Base-by-base conservation (phyloP, 1,140 invertebrate genomes). In the Dreissena polymorpha region DNA sequence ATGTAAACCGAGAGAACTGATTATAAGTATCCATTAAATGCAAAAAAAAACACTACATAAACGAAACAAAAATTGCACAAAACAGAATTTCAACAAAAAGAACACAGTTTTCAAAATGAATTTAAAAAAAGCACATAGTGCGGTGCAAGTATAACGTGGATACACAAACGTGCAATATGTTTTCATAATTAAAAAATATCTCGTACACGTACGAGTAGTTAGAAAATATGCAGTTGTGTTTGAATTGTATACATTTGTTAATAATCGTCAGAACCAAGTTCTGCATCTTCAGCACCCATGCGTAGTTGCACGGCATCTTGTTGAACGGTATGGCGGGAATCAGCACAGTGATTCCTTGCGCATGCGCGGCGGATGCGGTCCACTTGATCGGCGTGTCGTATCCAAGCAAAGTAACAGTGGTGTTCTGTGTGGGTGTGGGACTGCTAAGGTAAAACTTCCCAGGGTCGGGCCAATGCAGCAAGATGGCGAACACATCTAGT, bases 401-500 rank as follows among this genome's bases (percentile, higher is more conserved):
- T 23, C 90, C 91, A 21, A 92, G 73, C 81, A 92, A 76, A 10
- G 84, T 71, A 25, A 92, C 83, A n/a, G 16, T 63, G 21, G 81
- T 86, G 18, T 23, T 21, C 23, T 10, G 14, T 50, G 65, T 57
- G 27, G 82, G 50, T 18, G 55, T 50, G 14, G 85, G 82, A 60
- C 75, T 51, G 51, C 29, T 57, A 25, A 86, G 73, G 68, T 55
- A 81, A 10, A 81, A 27, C 12, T 51, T 50, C 27, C 74, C 73
- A 18, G 25, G 27, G 2, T 57, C 57, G 23, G 85, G 85, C 85
- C 85, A 86, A 12, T 67, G 68, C 25, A 81, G 29, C 12, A 77
- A 49, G 21, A 86, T 73, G 29, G 78, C 82, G 76, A 84, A 86
- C 21, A 86, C 85, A 39, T n/a, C 71, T 16, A 50, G 49, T 10